Percentiles rank a stretch among this genome's conserved stretches.
Conservation (phyloP, 2,797 vertebrate genomes). For the Coluber constrictor region DNA sequence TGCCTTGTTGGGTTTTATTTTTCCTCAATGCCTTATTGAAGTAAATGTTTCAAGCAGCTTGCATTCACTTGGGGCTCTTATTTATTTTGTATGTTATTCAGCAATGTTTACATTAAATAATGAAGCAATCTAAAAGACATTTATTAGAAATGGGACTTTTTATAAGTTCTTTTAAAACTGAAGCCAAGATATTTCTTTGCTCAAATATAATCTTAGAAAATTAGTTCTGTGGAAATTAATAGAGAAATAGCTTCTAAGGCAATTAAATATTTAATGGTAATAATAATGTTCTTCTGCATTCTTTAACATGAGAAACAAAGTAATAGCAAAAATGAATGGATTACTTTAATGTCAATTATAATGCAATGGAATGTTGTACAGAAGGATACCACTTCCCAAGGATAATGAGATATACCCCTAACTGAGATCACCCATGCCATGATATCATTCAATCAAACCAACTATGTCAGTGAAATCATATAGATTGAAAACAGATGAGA, state of each 20-base stretch:
- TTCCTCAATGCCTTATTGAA: not conserved
- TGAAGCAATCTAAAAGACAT: slow-evolving; percentile 18
- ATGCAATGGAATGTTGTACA: not conserved
- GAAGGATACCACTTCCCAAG: not conserved
- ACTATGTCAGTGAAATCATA: slow-evolving; percentile 15
- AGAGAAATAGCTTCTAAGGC: slow-evolving; percentile 27
- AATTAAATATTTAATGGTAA: slow-evolving; percentile 37
- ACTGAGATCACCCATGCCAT: slow-evolving; percentile 1
- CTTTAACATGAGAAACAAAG: slow-evolving; percentile 20
- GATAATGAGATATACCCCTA: slow-evolving; percentile 13
- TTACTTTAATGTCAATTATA: slow-evolving; percentile 24
- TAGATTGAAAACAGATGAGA: slow-evolving; percentile 19
- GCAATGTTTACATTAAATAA: slow-evolving; percentile 22
- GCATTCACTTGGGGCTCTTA: not conserved
- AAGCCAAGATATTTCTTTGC: slow-evolving; percentile 33
- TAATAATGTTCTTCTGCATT: slow-evolving; percentile 11
- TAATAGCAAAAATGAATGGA: slow-evolving; percentile 5
- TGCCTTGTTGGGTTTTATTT: not conserved
- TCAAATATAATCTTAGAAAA: slow-evolving; percentile 33
- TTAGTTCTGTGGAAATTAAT: slow-evolving; percentile 21
- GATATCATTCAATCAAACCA: slow-evolving; percentile 23
- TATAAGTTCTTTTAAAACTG: slow-evolving; percentile 9
- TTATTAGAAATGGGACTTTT: slow-evolving; percentile 11
- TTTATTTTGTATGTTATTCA: slow-evolving; percentile 35
- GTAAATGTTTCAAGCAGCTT: slow-evolving; percentile 17